phyloP scores from a whole-genome alignment of 2,888 invertebrate species.

The Biston betularia region DNA sequence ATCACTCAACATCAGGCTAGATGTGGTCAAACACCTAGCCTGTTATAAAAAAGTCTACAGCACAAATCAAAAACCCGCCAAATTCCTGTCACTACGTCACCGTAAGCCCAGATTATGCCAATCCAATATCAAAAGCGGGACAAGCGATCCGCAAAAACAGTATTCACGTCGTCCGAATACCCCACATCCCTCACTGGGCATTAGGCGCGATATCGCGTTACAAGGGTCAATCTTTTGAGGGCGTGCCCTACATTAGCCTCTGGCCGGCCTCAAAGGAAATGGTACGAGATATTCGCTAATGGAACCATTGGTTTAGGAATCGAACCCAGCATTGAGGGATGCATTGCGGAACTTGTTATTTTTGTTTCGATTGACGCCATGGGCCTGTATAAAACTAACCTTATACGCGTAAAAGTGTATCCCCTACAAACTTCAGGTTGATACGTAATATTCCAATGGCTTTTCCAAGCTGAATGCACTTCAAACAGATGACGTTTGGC shows the following conservation, averaged over 20 bases:
- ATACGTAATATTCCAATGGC: not conserved
- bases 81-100: slow-evolving; percentile 30
- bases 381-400: not conserved
- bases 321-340: slow-evolving; percentile 51
- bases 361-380: slow-evolving; percentile 13
- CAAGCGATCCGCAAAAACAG: slow-evolving; percentile 41
- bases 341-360: slow-evolving; percentile 35
- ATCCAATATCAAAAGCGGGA: slow-evolving; percentile 35
- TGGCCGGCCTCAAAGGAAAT: slow-evolving; percentile 75
- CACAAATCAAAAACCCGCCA: slow-evolving; percentile 28
- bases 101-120: slow-evolving; percentile 35
- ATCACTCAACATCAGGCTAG: too few relatives aligned
- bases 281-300: slow-evolving; percentile 70
- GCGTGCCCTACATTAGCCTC: slow-evolving; percentile 73
- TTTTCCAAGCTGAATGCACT: not conserved
- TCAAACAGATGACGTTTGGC: not conserved
- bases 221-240: slow-evolving; percentile 72
- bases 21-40: too few relatives aligned
- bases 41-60: not conserved
- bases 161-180: slow-evolving; percentile 39
- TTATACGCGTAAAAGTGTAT: too few relatives aligned
- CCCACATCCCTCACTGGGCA: slow-evolving; percentile 48
- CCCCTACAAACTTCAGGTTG: not conserved
- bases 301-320: slow-evolving; percentile 76
- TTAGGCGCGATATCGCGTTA: slow-evolving; percentile 64